phyloP scores from a whole-genome alignment of 2,113 vertebrate genomes.

The Pseudopipra pipra region DNA sequence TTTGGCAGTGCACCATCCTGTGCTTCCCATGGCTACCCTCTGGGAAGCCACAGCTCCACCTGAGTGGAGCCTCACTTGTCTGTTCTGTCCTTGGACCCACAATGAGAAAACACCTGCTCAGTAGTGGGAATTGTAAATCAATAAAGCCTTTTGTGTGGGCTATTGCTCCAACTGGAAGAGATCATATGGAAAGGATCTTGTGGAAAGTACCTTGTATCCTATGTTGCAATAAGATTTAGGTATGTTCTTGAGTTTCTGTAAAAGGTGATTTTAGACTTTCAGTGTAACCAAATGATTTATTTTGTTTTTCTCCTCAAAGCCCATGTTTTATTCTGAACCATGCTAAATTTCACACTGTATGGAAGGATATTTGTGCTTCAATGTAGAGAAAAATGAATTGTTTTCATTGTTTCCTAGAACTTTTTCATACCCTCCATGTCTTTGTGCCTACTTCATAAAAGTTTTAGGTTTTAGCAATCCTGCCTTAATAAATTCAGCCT shows the following conservation, averaged over 20 bases:
- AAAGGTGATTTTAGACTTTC: background rate
- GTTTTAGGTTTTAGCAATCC: background rate
- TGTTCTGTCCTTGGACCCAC: background rate
- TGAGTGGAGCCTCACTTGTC: rapidly evolving
- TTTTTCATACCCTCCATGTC: background rate
- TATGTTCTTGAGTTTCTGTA: background rate
- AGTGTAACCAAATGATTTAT: background rate
- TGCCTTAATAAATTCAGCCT: background rate
- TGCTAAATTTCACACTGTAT: background rate
- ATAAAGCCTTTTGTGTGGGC: background rate
- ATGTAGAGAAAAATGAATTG: background rate
- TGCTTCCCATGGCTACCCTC: rapidly evolving
- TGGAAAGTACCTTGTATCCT: background rate
- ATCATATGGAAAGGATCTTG: background rate
- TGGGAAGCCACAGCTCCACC: background rate
- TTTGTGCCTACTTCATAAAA: background rate
- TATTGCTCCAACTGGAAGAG: background rate
- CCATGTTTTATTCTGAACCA: background rate
- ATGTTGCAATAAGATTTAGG: background rate
- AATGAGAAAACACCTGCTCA: background rate
- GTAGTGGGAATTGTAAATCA: background rate
- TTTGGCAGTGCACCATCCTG: rapidly evolving
- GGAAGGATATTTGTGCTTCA: background rate
- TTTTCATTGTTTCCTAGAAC: background rate
- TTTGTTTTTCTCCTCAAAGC: background rate